Percentiles rank a stretch among this genome's conserved stretches.
These are phyloP conservation scores for Oncorhynchus clarkii DNA, from an alignment of 2,113 vertebrate genomes.

Conservation along the genomic window DNA sequence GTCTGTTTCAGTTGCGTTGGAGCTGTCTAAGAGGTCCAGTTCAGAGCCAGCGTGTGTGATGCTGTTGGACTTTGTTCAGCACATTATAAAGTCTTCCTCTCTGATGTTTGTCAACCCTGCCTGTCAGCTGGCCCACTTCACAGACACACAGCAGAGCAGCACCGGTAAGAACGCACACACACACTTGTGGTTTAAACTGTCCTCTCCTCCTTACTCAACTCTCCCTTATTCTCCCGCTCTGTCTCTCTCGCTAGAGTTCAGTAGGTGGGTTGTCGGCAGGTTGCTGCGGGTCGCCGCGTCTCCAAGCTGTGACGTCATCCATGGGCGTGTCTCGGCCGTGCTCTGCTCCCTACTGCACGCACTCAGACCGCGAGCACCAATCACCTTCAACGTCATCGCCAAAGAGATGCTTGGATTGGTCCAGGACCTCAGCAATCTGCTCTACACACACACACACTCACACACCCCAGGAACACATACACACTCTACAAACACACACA, in stretches of 20 bases:
- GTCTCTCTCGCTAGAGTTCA: constrained; percentile 76
- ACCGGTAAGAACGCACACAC: constrained; percentile 73
- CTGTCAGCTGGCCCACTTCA: constrained; percentile 73
- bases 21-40: constrained; percentile 88
- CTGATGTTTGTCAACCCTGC: constrained; percentile 91
- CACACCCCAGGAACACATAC: constrained; percentile 10
- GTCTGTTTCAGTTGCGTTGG: constrained; percentile 81
- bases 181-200: not conserved
- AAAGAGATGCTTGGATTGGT: constrained; percentile 81
- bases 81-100: constrained; percentile 95
- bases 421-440: constrained; percentile 78
- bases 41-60: constrained; percentile 93
- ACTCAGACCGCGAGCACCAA: constrained; percentile 80
- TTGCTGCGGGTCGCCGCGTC: constrained; percentile 86
- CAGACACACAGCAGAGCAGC: constrained; percentile 75
- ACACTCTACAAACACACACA: constrained; percentile 17
- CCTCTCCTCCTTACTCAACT: not conserved
- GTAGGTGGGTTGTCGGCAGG: constrained; percentile 89
- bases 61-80: constrained; percentile 94
- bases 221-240: not conserved
- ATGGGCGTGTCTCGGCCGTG: constrained; percentile 80
- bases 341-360: constrained; percentile 88
- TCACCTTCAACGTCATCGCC: constrained; percentile 80
- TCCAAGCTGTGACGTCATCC: constrained; percentile 83
- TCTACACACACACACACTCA: constrained; percentile 61